Evolutionary conservation across 2,888 invertebrate species (phyloP), one percentile per base, ranked within the genome.

Genomic region (Glaucopsyche alexis): DNA sequence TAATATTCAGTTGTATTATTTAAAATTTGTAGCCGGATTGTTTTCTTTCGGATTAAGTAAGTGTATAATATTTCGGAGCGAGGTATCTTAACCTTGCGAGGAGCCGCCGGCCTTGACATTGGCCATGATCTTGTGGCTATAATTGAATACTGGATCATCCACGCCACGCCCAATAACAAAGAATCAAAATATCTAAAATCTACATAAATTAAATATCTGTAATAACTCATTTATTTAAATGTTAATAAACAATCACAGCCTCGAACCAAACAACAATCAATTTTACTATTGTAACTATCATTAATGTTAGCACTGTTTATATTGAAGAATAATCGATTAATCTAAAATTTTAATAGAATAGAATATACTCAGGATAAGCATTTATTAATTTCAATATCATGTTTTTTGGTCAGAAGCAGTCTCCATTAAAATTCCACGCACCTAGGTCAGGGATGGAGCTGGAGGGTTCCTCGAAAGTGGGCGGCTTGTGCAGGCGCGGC

Each of bases 361-460:
- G 13, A 60, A 60, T 38, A 7, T 60, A 6, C 29, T 14, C 29
- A 8, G 55, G 29, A 60, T 7, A 7, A 60, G 29, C 19, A 55
- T 2, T 11, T 11, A 14, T 60, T 13, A 13, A 19, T 60, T 6
- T 60, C 6, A 55, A 5, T 55, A 9, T 4, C 16, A 16, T 60
- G 60, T 5, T 60, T 6, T 60, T 60, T 29, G 60, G 29, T 60
- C 60, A 42, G n/a, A 42, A 42, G 66, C n/a, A 9, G 66, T 7
- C 9, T 5, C 66, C 16, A 66, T 40, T 42, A 40, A 50, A 66
- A 66, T 40, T 60, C 9, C 11, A 94, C 96, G 96, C 86, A 97
- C 97, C 97, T 93, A 97, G 94, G 94, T 97, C 97, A 78, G 97
- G 97, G 87, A 97, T 97, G 81, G 97, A 97, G 92, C 97, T 97